Conservation (phyloP, 2,113 vertebrate species). For the Strigops habroptila region DNA sequence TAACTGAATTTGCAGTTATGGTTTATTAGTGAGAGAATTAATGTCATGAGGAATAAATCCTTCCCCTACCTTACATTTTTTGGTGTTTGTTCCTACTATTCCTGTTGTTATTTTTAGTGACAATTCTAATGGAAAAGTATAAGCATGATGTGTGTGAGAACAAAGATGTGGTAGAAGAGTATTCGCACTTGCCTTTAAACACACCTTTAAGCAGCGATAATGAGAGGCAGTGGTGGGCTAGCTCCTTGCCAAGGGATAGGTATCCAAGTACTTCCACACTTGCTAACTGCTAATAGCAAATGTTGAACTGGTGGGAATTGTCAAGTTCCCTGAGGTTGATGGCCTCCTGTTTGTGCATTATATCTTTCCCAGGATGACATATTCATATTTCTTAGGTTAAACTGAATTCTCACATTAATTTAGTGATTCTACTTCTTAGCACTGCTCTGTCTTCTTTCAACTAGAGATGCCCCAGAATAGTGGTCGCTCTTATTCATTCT, state of each 20-base stretch:
- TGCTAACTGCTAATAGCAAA: background rate
- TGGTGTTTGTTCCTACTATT: background rate
- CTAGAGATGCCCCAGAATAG: background rate
- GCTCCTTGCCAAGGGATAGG: background rate
- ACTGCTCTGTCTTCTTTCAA: background rate
- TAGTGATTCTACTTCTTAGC: background rate
- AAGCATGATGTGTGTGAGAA: background rate
- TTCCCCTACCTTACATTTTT: background rate
- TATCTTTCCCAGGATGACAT: background rate
- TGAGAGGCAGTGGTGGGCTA: background rate
- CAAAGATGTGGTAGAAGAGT: background rate
- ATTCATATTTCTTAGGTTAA: background rate
- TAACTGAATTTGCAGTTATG: constrained; percentile 42
- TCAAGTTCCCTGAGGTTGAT: background rate
- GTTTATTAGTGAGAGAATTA: constrained; percentile 35
- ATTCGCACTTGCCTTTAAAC: background rate
- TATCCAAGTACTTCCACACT: background rate
- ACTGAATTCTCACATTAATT: background rate
- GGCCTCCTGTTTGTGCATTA: background rate
- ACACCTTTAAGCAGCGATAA: background rate
- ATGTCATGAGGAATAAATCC: background rate
- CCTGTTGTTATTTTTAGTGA: background rate
- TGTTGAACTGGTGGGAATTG: background rate
- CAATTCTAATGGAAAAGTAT: background rate
- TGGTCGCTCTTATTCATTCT: background rate